These are phyloP conservation scores for Mesitornis unicolor DNA, from an alignment of 2,113 vertebrate genomes.

Conservation along the genomic window DNA sequence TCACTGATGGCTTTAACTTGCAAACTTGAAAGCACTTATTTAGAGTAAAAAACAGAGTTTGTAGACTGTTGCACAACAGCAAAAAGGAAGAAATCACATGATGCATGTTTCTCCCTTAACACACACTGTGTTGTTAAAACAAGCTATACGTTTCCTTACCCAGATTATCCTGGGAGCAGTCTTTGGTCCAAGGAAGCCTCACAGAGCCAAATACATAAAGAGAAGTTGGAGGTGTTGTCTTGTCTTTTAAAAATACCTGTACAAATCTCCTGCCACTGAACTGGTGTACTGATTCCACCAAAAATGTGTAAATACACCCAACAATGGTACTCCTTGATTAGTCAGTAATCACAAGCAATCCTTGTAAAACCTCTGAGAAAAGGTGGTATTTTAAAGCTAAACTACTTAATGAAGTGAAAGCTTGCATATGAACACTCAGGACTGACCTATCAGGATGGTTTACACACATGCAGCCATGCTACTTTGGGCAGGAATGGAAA, in stretches of 20 bases:
- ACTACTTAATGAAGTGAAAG: background rate
- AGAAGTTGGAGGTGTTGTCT: background rate
- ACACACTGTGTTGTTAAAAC: background rate
- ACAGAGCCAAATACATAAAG: background rate
- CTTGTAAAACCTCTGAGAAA: background rate
- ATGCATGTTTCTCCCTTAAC: background rate
- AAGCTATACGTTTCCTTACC: background rate
- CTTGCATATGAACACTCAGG: background rate
- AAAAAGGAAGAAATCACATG: slow-evolving; percentile 4
- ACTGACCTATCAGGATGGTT: background rate
- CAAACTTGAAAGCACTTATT: background rate
- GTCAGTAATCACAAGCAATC: background rate
- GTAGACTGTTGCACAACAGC: background rate
- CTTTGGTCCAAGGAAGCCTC: background rate
- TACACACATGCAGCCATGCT: background rate
- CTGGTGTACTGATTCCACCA: background rate
- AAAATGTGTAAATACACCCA: background rate
- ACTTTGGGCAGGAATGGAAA: background rate
- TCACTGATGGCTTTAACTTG: background rate
- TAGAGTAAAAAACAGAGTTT: background rate
- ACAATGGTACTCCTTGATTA: background rate
- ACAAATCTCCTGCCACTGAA: background rate
- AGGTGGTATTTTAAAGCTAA: background rate
- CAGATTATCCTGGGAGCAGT: background rate
- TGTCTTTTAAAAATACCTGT: background rate